Evolutionary conservation across 35 echinoderm and acorn worm genomes (phyloP).

Genomic region (Apostichopus californicus): DNA sequence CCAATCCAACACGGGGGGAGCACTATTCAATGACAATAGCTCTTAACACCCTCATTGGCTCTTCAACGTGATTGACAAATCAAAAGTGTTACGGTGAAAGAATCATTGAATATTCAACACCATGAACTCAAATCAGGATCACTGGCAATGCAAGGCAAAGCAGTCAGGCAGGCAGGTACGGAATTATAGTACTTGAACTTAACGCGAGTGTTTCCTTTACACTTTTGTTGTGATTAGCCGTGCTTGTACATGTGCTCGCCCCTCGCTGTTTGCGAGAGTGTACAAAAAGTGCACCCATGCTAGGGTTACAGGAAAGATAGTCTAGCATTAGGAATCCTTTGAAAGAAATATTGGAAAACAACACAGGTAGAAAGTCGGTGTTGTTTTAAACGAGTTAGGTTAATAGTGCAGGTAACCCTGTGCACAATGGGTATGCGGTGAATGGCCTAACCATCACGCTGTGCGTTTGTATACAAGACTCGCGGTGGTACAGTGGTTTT

Average conservation of each 20-base stretch:
- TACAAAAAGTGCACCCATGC: constrained; percentile 47
- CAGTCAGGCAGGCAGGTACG: neutral
- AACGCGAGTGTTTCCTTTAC: neutral
- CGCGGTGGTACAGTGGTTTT: constrained; percentile 44
- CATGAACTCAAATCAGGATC: neutral
- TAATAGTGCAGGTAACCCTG: constrained; percentile 45
- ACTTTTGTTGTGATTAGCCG: constrained; percentile 29
- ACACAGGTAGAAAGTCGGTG: constrained; percentile 31
- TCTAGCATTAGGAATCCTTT: constrained; percentile 12
- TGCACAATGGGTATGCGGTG: constrained; percentile 50
- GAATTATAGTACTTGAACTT: constrained; percentile 20
- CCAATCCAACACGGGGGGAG: constrained; percentile 13
- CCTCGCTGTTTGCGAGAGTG: constrained; percentile 44
- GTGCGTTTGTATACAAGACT: constrained; percentile 24
- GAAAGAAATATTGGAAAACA: constrained; percentile 39
- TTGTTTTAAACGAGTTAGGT: constrained; percentile 37
- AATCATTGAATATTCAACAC: constrained; percentile 40
- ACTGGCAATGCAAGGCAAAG: neutral
- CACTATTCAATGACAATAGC: constrained; percentile 42
- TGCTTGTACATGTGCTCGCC: constrained; percentile 39
- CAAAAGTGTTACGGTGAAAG: constrained; percentile 36
- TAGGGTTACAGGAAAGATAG: constrained; percentile 50
- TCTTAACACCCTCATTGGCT: constrained; percentile 54
- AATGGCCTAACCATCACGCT: constrained; percentile 42
- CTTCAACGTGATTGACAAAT: constrained; percentile 42